Base-by-base conservation (phyloP, 1,140 invertebrate genomes). In the Drosophila willistoni region DNA sequence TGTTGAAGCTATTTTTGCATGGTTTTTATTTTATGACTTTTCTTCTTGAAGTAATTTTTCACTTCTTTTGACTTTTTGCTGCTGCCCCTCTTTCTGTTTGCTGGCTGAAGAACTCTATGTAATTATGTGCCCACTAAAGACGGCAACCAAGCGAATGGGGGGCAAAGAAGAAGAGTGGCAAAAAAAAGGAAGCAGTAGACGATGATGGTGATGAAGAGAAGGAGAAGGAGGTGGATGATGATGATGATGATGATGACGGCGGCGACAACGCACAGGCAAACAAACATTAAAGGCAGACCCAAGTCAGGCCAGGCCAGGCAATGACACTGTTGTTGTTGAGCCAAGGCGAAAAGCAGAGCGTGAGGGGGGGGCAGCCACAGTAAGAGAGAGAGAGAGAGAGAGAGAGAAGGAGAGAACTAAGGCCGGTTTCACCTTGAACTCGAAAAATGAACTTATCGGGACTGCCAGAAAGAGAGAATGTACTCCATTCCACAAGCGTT, bases 391-490 rank as follows among this genome's bases (percentile, higher is more conserved):
- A 33, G 41, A 34, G 60, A 14, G n/a, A 3, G 39, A 54, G 7
- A 33, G 42, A 59, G 39, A 25, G 14, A 5, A 13, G 4, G 22
- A 41, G 12, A 44, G 36, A 81, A 62, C 73, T 64, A 29, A 13
- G 29, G 36, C 66, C 73, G 61, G 78, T 78, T 75, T 87, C 80
- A 87, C 84, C 84, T 87, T 87, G 84, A 87, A 87, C 84, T 89
- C 84, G 71, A 82, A 71, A 81, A 69, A 59, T 87, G 84, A 87
- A 87, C 84, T 87, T 83, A 77, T 63, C 77, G 80, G 71, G 67
- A 54, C 57, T 55, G 71, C 14, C 33, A 19, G 7, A 22, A 22
- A 51, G 44, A 47, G 17, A 51, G 17, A 51, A 12, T 3, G 42
- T 55, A 39, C 71, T 73, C 41, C 68, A 64, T 62, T 65, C 64